A percentile compares a stretch with the other conserved stretches of the same genome.
Conservation (phyloP, 2,888 invertebrate species). For the Spatulosminthurus flaviceps region DNA sequence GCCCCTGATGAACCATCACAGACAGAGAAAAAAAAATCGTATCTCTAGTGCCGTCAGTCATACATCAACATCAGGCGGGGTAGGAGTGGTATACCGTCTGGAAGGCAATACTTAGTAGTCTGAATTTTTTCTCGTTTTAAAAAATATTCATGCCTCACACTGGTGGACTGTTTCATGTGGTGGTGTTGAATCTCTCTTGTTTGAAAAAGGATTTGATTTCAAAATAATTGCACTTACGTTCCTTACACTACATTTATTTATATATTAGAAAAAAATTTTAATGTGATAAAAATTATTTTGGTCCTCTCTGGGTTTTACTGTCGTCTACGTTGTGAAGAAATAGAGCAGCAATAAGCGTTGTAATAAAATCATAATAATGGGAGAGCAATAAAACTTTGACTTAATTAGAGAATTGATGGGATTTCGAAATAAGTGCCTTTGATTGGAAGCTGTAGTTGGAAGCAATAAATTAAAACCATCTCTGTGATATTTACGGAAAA, state of each 20-base stretch:
- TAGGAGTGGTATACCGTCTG: constrained; percentile 31
- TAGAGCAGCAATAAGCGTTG: too few species aligned
- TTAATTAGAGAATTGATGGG: too few species aligned
- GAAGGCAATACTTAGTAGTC: not conserved
- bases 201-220: not conserved
- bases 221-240: not conserved
- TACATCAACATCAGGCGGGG: constrained; percentile 34
- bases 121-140: constrained; percentile 17
- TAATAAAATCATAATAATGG: too few species aligned
- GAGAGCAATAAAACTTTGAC: too few species aligned
- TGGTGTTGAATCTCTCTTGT: constrained; percentile 7
- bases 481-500: too few species aligned
- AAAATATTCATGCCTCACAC: not conserved
- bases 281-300: not conserved
- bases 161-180: not conserved
- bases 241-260: not conserved
- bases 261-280: not conserved
- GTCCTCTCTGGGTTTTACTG: not conserved
- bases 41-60: constrained; percentile 22
- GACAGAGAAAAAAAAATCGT: constrained; percentile 6
- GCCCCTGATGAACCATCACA: constrained; percentile 24
- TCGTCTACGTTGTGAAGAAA: too few species aligned
- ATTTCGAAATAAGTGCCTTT: too few species aligned
- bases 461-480: too few species aligned
- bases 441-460: too few species aligned